Conservation (phyloP, 2,888 invertebrate species). For the Macrosoma leucophasiata region DNA sequence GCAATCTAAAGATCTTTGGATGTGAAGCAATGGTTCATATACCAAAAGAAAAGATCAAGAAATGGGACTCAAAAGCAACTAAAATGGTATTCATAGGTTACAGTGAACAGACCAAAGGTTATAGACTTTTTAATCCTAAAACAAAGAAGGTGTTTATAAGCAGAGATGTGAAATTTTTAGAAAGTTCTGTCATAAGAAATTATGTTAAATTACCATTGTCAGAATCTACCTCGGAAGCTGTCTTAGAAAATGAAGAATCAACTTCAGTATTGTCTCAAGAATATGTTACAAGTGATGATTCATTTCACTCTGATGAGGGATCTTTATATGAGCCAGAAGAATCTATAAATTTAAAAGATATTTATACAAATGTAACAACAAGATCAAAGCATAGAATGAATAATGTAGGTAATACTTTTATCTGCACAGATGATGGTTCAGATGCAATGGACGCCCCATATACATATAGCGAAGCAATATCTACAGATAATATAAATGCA, state of each 20-base stretch:
- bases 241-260: conserved; percentile 38
- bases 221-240: conserved; percentile 36
- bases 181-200: too few species aligned
- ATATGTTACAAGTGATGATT: background rate
- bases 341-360: background rate
- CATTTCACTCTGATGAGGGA: conserved; percentile 8
- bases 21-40: too few species aligned
- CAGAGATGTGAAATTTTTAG: conserved; percentile 28
- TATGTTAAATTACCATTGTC: too few species aligned
- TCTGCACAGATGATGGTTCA: conserved; percentile 15
- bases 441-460: conserved; percentile 16
- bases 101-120: conserved; percentile 37
- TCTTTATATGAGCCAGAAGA: conserved; percentile 3
- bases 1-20: conserved; percentile 36
- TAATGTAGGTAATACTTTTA: conserved; percentile 11
- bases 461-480: conserved; percentile 20
- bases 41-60: too few species aligned
- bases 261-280: conserved; percentile 24
- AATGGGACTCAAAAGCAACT: too few species aligned
- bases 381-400: conserved; percentile 1
- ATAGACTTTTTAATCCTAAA: conserved; percentile 37
- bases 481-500: conserved; percentile 15
- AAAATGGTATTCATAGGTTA: conserved; percentile 36
- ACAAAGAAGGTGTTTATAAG: too few species aligned
- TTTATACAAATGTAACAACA: background rate